Evolutionary conservation across 2,113 vertebrate species (phyloP).

Genomic region (Chaetodon auriga): DNA sequence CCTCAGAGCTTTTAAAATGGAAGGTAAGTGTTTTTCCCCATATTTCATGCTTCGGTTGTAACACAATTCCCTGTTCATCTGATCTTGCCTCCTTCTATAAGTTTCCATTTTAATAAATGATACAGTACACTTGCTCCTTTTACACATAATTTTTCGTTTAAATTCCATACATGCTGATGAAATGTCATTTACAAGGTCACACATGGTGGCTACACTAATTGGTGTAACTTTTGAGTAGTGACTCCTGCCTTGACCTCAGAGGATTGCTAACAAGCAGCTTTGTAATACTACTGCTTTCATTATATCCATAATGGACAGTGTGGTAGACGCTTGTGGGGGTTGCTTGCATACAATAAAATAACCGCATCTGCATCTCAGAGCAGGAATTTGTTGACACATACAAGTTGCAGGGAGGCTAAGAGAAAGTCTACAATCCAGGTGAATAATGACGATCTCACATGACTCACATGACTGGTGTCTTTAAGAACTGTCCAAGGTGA

Average conservation of each 20-base stretch:
- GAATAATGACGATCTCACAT: neutral
- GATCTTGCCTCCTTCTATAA: neutral
- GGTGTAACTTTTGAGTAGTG: conserved; percentile 12
- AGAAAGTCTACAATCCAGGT: neutral
- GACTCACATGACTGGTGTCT: neutral
- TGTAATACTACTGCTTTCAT: neutral
- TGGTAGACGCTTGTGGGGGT: neutral
- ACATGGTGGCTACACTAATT: conserved; percentile 28
- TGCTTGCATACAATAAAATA: neutral
- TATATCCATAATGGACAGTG: neutral
- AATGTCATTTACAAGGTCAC: conserved; percentile 15
- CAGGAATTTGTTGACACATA: neutral
- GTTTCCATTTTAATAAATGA: neutral
- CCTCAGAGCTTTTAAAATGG: neutral
- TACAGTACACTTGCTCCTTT: neutral
- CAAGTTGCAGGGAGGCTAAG: neutral
- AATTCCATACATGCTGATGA: conserved; percentile 37
- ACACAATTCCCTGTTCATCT: neutral
- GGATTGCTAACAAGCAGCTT: neutral
- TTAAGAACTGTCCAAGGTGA: neutral
- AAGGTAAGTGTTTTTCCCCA: neutral
- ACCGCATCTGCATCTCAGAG: neutral
- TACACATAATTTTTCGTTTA: conserved; percentile 9
- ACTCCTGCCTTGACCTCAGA: conserved; percentile 15
- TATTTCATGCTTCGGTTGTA: conserved; percentile 16